These are phyloP conservation scores for Oplegnathus fasciatus DNA, from an alignment of 2,113 vertebrate species.

Conservation along the genomic window DNA sequence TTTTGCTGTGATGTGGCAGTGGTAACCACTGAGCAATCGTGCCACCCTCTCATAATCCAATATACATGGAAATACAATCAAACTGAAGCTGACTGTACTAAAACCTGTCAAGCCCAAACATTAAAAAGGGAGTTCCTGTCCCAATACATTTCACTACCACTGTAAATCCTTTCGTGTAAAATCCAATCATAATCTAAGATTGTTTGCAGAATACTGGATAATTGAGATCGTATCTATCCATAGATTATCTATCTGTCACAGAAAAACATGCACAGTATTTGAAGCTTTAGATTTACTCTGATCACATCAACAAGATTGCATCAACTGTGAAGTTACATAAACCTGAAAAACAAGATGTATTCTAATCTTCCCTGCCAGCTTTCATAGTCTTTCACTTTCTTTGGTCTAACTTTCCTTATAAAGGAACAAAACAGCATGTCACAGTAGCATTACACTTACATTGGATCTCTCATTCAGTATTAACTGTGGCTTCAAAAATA, in stretches of 20 bases:
- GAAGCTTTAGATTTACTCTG: conserved; percentile 45
- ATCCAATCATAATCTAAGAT: conserved; percentile 46
- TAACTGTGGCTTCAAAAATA: conserved; percentile 2
- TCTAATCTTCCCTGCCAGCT: conserved; percentile 6
- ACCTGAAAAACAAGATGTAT: conserved; percentile 46
- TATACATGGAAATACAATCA: conserved; percentile 48
- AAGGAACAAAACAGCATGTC: conserved; percentile 5
- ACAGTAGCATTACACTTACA: neutral
- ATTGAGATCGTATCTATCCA: conserved; percentile 31
- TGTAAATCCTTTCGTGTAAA: conserved; percentile 39
- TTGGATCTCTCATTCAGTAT: neutral
- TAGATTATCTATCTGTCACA: conserved; percentile 1
- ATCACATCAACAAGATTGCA: conserved; percentile 42
- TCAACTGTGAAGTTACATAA: conserved; percentile 34
- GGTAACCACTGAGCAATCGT: conserved; percentile 13
- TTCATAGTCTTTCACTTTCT: neutral
- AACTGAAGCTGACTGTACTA: conserved; percentile 23
- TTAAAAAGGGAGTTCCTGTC: conserved; percentile 20
- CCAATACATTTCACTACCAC: neutral
- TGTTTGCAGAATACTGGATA: conserved; percentile 27
- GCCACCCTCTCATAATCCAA: conserved; percentile 38
- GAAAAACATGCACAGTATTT: conserved; percentile 15
- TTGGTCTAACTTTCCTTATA: conserved; percentile 10
- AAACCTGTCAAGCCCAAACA: conserved; percentile 34
- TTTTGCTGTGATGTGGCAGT: conserved; percentile 11